A percentile compares a stretch with the other conserved stretches of the same genome.
Evolutionary conservation across 2,797 vertebrate species (phyloP).

Genomic region (Micromesistius poutassou): DNA sequence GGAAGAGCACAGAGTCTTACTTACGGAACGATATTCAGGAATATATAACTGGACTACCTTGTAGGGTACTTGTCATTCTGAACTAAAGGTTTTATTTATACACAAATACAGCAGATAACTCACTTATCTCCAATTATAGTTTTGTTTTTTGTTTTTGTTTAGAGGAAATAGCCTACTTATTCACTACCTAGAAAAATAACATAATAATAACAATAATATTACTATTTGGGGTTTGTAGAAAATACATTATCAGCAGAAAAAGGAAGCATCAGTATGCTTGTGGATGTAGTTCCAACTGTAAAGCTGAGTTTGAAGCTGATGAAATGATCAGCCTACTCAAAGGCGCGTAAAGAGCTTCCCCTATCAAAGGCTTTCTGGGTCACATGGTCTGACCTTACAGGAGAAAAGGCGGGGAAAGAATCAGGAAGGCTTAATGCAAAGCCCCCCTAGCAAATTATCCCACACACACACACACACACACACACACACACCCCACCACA

Average conservation of each 20-base stretch:
- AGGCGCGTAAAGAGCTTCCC: neutral
- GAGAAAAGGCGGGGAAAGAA: conserved; percentile 10
- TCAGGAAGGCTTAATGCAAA: conserved; percentile 5
- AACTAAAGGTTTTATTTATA: neutral
- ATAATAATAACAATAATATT: neutral
- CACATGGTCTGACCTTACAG: conserved; percentile 21
- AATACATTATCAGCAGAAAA: neutral
- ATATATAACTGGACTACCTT: neutral
- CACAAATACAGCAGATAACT: neutral
- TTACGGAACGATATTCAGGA: neutral
- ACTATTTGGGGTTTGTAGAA: neutral
- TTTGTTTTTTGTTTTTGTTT: neutral
- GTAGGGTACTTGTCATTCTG: neutral
- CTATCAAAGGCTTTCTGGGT: conserved; percentile 10
- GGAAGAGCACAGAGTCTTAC: neutral
- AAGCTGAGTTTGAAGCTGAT: conserved; percentile 32
- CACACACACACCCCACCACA: neutral
- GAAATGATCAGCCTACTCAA: conserved; percentile 31
- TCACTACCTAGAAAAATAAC: neutral
- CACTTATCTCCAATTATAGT: neutral
- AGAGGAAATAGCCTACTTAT: neutral
- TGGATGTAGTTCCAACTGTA: conserved; percentile 15
- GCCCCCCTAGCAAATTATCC: neutral
- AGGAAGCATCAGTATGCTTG: neutral
- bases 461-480: neutral